Percentiles rank a stretch among this genome's conserved stretches.
phyloP scores from a whole-genome alignment of 2,113 vertebrate species.

The Helogale parvula region DNA sequence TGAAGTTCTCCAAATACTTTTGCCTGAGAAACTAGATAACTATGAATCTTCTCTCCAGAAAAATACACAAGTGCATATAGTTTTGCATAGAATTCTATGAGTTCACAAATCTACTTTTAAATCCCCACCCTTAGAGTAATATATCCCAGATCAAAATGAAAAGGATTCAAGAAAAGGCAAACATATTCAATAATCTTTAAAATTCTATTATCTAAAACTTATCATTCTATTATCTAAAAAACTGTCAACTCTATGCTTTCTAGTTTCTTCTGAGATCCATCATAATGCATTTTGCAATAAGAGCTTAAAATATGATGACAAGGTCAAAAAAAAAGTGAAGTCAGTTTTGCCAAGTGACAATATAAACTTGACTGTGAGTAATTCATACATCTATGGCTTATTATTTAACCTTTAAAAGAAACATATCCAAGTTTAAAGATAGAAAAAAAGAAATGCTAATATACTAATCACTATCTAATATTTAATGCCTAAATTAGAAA shows the following conservation, averaged over 20 bases:
- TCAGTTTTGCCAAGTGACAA: not conserved
- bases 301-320: not conserved
- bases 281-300: not conserved
- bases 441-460: not conserved
- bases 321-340: not conserved
- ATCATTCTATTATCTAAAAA: conserved; percentile 16
- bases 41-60: conserved; percentile 25
- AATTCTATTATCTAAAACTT: not conserved
- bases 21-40: not conserved
- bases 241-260: conserved; percentile 22
- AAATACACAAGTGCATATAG: conserved; percentile 13
- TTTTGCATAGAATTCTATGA: conserved; percentile 9
- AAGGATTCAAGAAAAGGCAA: conserved; percentile 19
- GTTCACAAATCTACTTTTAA: conserved; percentile 37
- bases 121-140: not conserved
- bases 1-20: not conserved
- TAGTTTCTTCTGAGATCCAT: conserved; percentile 36
- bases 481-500: not conserved
- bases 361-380: not conserved
- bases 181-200: conserved; percentile 19
- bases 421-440: not conserved
- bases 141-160: conserved; percentile 16
- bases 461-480: not conserved
- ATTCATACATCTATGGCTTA: not conserved
- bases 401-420: not conserved